Conservation (phyloP, 2,888 invertebrate genomes). For the Oxycera nigricornis region DNA sequence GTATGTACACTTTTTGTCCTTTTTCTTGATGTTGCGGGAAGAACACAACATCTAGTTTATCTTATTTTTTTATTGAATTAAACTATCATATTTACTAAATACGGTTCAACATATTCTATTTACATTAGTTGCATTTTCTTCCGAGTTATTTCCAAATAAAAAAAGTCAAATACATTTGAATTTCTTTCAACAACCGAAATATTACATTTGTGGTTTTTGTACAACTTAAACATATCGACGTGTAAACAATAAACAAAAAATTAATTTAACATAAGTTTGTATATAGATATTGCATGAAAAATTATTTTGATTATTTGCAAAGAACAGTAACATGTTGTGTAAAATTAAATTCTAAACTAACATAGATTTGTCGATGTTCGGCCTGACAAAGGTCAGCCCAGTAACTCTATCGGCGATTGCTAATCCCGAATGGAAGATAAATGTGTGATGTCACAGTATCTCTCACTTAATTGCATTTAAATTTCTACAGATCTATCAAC, state of each 20-base stretch:
- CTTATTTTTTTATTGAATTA: not conserved
- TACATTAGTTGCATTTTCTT: not conserved
- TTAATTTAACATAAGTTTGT: not conserved
- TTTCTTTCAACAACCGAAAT: not conserved
- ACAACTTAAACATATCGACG: not conserved
- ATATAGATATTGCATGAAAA: too few relatives aligned
- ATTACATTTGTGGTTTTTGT: not conserved
- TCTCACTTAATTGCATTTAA: not conserved
- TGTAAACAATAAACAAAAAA: slow-evolving; percentile 5
- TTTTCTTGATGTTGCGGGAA: too few relatives aligned
- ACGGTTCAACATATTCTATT: not conserved
- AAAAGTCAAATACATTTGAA: not conserved
- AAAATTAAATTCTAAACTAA: slow-evolving; percentile 1
- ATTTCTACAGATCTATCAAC: not conserved
- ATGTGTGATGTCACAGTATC: slow-evolving; percentile 6
- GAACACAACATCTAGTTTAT: too few relatives aligned
- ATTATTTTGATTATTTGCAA: slow-evolving; percentile 7
- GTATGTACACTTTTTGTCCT: not conserved
- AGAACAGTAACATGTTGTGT: slow-evolving; percentile 6
- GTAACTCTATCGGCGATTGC: not conserved
- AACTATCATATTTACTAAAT: slow-evolving; percentile 16
- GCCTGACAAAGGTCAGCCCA: slow-evolving; percentile 4
- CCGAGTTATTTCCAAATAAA: too few relatives aligned
- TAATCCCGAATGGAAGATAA: not conserved
- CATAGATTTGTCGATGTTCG: not conserved